Evolutionary conservation across 1,140 invertebrate species (phyloP).

Genomic region (Hycleus cichorii): DNA sequence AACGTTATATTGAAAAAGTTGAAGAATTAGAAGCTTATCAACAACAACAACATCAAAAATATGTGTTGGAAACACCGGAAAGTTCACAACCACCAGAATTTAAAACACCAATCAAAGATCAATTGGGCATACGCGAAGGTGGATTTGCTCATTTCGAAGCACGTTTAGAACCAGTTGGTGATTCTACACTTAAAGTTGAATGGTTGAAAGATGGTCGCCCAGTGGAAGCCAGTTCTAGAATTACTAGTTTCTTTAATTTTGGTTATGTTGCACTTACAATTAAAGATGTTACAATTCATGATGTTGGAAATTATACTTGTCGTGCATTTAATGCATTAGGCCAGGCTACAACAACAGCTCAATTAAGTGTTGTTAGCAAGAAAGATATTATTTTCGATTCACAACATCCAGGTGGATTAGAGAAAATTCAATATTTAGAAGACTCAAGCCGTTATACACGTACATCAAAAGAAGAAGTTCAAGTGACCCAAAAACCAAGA

Average conservation of each 20-base stretch:
- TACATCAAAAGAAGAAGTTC: conserved; percentile 62
- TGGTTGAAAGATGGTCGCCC: conserved; percentile 92
- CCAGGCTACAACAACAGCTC: conserved; percentile 80
- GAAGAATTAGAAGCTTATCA: conserved; percentile 90
- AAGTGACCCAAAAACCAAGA: conserved; percentile 67
- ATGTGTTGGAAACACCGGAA: conserved; percentile 69
- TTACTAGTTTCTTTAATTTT: conserved; percentile 93
- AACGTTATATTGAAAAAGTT: conserved; percentile 86
- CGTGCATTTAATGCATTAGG: conserved; percentile 81
- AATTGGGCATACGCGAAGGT: conserved; percentile 81
- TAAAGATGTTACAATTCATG: conserved; percentile 82
- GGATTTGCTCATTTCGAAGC: conserved; percentile 95
- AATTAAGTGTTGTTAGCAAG: conserved; percentile 77
- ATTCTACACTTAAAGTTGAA: conserved; percentile 84
- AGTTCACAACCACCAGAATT: conserved; percentile 78
- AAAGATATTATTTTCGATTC: conserved; percentile 79
- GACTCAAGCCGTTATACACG: conserved; percentile 65
- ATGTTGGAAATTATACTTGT: conserved; percentile 89
- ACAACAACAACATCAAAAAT: conserved; percentile 65
- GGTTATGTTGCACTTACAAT: conserved; percentile 95
- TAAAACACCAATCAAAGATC: conserved; percentile 86
- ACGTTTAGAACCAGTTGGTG: conserved; percentile 85
- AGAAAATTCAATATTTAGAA: conserved; percentile 84
- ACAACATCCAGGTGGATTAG: conserved; percentile 77
- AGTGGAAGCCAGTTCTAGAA: conserved; percentile 86